A percentile compares a stretch with the other conserved stretches of the same genome.
These are phyloP conservation scores for Leptobrachium ailaonicum DNA, from an alignment of 2,113 vertebrate species.

Conservation along the genomic window DNA sequence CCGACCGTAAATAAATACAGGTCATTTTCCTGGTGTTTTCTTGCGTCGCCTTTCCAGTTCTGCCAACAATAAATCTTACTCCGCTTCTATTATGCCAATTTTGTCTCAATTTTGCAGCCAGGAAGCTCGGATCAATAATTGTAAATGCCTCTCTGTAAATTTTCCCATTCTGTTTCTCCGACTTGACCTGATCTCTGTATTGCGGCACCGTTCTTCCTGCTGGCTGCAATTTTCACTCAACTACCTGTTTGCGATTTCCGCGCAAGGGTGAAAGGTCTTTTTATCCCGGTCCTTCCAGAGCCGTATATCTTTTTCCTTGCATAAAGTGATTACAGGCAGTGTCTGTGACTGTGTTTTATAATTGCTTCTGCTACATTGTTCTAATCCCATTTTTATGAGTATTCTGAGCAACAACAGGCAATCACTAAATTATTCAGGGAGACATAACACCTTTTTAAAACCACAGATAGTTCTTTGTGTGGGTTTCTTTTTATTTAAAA, in stretches of 20 bases:
- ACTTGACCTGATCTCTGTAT: neutral
- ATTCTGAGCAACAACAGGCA: neutral
- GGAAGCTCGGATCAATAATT: neutral
- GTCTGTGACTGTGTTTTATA: conserved; percentile 5
- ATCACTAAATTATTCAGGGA: neutral
- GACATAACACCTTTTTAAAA: neutral
- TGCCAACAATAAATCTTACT: neutral
- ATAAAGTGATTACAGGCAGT: conserved; percentile 2
- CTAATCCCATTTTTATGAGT: conserved; percentile 2
- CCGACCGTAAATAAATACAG: neutral
- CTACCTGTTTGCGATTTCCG: neutral
- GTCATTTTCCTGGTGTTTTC: neutral
- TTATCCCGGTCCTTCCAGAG: neutral
- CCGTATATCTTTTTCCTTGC: neutral
- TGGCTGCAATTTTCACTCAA: neutral
- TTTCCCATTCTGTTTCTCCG: neutral
- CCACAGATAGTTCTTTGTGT: neutral
- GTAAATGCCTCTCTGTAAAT: neutral
- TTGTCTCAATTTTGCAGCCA: neutral
- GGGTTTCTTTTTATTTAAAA: neutral
- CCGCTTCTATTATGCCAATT: neutral
- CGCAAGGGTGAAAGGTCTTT: neutral
- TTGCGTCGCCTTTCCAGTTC: neutral
- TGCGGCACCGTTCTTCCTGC: neutral
- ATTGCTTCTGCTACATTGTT: neutral